Evolutionary conservation across 2,888 invertebrate genomes (phyloP), one percentile per base, ranked within the genome.

Genomic region (Blastobasis lacticolella): DNA sequence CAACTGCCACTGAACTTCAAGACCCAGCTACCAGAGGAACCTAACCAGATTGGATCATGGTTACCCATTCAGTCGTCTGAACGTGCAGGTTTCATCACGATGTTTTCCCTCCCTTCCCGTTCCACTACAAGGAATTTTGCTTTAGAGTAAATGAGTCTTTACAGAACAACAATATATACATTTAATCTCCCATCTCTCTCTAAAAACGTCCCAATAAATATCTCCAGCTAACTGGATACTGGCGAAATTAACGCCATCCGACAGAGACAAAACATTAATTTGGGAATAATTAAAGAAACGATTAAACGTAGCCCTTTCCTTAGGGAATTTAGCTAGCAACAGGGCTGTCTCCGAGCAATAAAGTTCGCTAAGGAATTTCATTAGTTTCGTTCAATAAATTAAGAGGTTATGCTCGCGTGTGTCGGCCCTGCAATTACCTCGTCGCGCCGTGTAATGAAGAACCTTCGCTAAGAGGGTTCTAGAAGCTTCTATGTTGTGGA

Each of bases 321-420:
- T 56, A 57, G 57, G 57, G 63, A 57, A 70, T 84, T 81, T 85
- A 83, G 81, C 78, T 78, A 76, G 78, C 74, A 79, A 80, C 79
- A 85, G 82, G 86, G 85, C 71, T 83, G 87, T 79, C 84, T 78
- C 81, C 63, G 65, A 42, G 84, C 82, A 82, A 84, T 88, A 87
- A 88, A 87, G 75, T 87, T 80, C 75, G 78, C 78, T 69, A 69
- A 73, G 85, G 88, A 88, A 88, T 88, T 88, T 88, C 87, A 88
- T 87, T 88, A 88, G 85, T 86, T 88, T 85, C 77, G 79, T 88
- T 83, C 86, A 86, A 88, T 88, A 88, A 88, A 87, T 88, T 87
- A 88, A 86, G 85, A 84, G 85, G 86, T 87, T 86, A 87, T 87
- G 83, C 82, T 82, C 80, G 78, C 80, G 85, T 87, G 85, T 87